Evolutionary conservation across 2,797 vertebrate species (phyloP), one percentile per base, ranked within the genome.

Genomic region (Remorina albescens): DNA sequence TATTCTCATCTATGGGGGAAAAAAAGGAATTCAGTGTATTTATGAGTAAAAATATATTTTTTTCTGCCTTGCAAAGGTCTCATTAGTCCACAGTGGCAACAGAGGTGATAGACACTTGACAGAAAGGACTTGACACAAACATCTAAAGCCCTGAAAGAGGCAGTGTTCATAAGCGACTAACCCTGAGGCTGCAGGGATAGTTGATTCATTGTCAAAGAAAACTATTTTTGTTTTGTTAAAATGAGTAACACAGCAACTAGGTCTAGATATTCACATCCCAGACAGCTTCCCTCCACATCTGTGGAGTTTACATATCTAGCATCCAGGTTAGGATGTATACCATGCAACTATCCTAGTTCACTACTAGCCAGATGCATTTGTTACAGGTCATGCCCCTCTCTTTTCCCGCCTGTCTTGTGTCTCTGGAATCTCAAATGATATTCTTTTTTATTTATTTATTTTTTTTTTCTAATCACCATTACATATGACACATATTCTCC

Each of bases 1-100:
- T 91, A 74, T 95, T 96, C 18, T 96, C 95, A 65, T 96, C 97
- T 94, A 84, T 46, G 46, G 53, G 69, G 21, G 2, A 61, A 36
- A 28, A 6, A 36, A 34, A 13, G 41, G 36, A 30, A 41, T 21
- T 21, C 13, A 26, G 26, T 78, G 8, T 34, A 9, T 42, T 12
- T 47, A 1, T 6, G 51, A 10, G 30, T 30, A 30, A 30, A 37
- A 2, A n/a, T n/a, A n/a, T n/a, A n/a, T 2, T 21, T 9, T 34
- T 25, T 18, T 44, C 5, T 61, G 16, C 18, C 5, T 32, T 30
- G n/a, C 57, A 62, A 16, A 15, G 44, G 2, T 34, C 21, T 21
- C 32, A 26, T 46, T 57, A 46, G 30, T 28, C 11, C 28, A 42
- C 2, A 39, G 6, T 28, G 30, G 19, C 3, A 13, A 44, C 42